Percentiles rank a stretch among this genome's conserved stretches.
Conservation (phyloP, 2,888 invertebrate species). For the Syrphus vitripennis region DNA sequence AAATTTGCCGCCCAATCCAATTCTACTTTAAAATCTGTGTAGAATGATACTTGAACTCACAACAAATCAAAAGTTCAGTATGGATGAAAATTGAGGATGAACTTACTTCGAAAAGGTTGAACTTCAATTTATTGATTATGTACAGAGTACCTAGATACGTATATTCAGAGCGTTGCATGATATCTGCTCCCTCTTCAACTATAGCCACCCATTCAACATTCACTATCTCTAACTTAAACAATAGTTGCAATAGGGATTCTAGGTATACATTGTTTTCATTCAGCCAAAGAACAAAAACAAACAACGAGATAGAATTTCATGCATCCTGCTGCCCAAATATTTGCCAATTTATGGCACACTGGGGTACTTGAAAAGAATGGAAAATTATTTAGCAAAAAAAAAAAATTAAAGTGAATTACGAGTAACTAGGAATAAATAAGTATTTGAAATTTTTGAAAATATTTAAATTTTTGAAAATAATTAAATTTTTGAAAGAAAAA, state of each 20-base stretch:
- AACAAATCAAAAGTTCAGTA: conserved; percentile 1
- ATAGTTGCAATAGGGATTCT: conserved; percentile 10
- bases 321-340: neutral
- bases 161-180: conserved; percentile 36
- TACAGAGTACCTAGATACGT: too few relatives aligned
- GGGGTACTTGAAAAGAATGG: neutral
- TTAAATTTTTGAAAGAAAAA: too few relatives aligned
- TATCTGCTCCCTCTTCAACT: conserved; percentile 13
- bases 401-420: too few relatives aligned
- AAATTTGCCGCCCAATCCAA: too few relatives aligned
- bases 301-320: neutral
- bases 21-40: conserved; percentile 13
- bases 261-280: neutral
- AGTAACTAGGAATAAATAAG: too few relatives aligned
- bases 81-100: conserved; percentile 7
- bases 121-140: conserved; percentile 60
- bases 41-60: neutral
- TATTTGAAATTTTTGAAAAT: too few relatives aligned
- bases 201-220: neutral
- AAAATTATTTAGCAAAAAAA: too few relatives aligned
- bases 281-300: neutral
- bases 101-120: conserved; percentile 38
- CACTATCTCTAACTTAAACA: neutral
- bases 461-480: too few relatives aligned
- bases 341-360: neutral